Conservation (phyloP, 1,140 invertebrate genomes). For the Anthonomus grandis region DNA sequence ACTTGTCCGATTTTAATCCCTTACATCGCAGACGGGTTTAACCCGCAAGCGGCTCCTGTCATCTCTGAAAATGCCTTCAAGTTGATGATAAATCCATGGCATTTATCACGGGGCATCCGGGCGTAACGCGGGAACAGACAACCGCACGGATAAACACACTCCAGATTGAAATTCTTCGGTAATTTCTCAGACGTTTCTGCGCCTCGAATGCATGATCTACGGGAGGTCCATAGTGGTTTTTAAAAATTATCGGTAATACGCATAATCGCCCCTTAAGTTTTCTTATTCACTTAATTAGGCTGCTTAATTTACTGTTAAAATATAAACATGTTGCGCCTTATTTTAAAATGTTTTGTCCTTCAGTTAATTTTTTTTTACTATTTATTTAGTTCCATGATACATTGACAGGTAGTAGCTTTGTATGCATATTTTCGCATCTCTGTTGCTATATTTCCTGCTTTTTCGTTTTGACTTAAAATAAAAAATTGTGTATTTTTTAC, state of each 20-base stretch:
- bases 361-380: too few species aligned
- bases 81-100: slow-evolving; percentile 23
- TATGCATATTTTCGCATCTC: too few species aligned
- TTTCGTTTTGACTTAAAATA: too few species aligned
- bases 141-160: slow-evolving; percentile 15
- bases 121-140: slow-evolving; percentile 21
- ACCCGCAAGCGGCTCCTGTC: slow-evolving; percentile 21
- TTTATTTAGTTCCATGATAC: too few species aligned
- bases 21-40: slow-evolving; percentile 20
- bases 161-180: slow-evolving; percentile 14
- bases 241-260: neutral
- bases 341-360: too few species aligned
- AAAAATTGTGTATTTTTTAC: too few species aligned
- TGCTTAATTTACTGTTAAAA: too few species aligned
- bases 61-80: slow-evolving; percentile 15
- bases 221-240: slow-evolving; percentile 3
- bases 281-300: too few species aligned
- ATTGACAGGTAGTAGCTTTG: too few species aligned
- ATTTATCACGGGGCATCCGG: slow-evolving; percentile 25
- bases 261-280: neutral
- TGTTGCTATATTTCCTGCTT: too few species aligned
- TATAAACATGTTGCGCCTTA: too few species aligned
- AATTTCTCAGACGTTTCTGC: slow-evolving; percentile 6
- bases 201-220: neutral
- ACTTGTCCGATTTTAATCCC: slow-evolving; percentile 23